phyloP scores from a whole-genome alignment of 1,140 invertebrate species.

The Drosophila rhopaloa region DNA sequence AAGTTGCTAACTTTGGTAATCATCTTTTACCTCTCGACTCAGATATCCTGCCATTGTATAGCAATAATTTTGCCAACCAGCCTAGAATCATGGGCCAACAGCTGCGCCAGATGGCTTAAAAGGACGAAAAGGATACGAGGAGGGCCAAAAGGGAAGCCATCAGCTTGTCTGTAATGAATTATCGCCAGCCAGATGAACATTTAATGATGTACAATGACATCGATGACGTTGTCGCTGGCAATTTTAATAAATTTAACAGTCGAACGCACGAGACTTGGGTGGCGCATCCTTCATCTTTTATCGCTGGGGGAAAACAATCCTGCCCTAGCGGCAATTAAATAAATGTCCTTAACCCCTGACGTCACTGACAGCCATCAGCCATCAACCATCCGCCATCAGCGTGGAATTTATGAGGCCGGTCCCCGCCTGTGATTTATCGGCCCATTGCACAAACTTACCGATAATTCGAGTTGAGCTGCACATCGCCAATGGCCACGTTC shows the following conservation, averaged over 20 bases:
- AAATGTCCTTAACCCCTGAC: slow-evolving; percentile 61
- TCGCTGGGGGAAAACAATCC: slow-evolving; percentile 42
- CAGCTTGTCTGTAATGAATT: slow-evolving; percentile 64
- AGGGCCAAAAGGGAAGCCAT: slow-evolving; percentile 22
- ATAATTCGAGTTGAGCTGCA: slow-evolving; percentile 91
- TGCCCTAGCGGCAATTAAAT: slow-evolving; percentile 71
- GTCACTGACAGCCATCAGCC: slow-evolving; percentile 67
- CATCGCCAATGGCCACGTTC: slow-evolving; percentile 91
- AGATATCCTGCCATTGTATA: slow-evolving; percentile 37
- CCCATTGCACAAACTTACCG: slow-evolving; percentile 87
- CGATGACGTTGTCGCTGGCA: slow-evolving; percentile 67
- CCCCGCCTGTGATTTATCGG: slow-evolving; percentile 73
- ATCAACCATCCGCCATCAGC: slow-evolving; percentile 50
- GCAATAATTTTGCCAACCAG: slow-evolving; percentile 49
- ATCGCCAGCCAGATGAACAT: slow-evolving; percentile 77
- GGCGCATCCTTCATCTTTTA: slow-evolving; percentile 80
- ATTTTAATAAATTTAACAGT: slow-evolving; percentile 82
- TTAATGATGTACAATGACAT: slow-evolving; percentile 75
- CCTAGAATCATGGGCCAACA: slow-evolving; percentile 36
- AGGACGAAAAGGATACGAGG: slow-evolving; percentile 17
- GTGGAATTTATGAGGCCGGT: slow-evolving; percentile 74
- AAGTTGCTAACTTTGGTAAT: slow-evolving; percentile 5
- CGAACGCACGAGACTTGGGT: slow-evolving; percentile 59
- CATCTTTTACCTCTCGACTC: background rate
- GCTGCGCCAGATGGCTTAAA: slow-evolving; percentile 66